Base-by-base conservation (phyloP, 2,888 invertebrate genomes). In the Priocnemis perturbator region DNA sequence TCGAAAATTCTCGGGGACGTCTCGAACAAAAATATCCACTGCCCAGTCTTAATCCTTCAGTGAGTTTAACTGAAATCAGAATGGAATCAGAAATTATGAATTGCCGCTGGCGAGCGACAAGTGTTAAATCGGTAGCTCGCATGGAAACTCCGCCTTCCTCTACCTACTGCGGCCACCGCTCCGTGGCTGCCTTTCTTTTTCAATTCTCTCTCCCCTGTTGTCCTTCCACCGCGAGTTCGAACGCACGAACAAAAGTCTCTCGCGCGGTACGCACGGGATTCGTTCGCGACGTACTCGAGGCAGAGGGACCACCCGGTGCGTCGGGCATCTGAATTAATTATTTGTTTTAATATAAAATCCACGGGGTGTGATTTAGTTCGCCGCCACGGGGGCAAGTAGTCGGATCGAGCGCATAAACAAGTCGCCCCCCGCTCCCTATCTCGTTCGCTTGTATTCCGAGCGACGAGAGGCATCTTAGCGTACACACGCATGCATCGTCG, bases 321-420 rank as follows among this genome's bases (percentile, higher is more conserved):
- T 66, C 79, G 74, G 74, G 84, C 83, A 86, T 84, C 86, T 82
- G 87, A 88, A 88, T 88, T 88, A 88, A 88, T 88, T 88, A 88
- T 88, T 88, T 88, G 86, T 88, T 88, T 88, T 88, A 88, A 88
- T 88, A 87, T 88, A 85, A 87, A 88, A 87, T 87, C 87, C 84
- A 81, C 86, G 82, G 86, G 87, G 84, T 84, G 86, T 88, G 87
- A 88, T 88, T 87, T 88, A 88, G 86, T 84, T 85, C 83, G 82
- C 84, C 87, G 85, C 83, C 83, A 82, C 85, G 71, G 83, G 85
- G 83, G 75, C 78, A 70, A 79, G 70, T 79, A 67, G 76, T 74
- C 71, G 71, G 77, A 65, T 73, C 74, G 78, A 82, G 76, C 81
- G 79, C 85, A 88, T 88, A 88, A 88, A 88, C 87, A 86, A 86